phyloP scores from a whole-genome alignment of 92 coral and sea anemone genomes.

The Virgularia gustaviana region DNA sequence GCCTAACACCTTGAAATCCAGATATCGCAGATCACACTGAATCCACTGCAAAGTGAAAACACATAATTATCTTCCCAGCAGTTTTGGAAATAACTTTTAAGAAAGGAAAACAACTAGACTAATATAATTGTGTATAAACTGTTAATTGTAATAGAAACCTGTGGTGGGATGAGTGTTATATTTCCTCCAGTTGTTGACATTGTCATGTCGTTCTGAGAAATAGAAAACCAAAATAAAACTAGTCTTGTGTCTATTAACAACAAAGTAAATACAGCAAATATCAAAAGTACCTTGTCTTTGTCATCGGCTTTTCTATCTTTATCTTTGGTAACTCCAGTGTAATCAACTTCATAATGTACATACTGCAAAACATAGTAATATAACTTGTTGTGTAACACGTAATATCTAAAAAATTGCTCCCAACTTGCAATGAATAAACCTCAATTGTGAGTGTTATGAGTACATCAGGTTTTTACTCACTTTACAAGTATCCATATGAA shows the following conservation, averaged over 20 bases:
- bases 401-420: neutral
- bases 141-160: neutral
- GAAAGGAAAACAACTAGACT: no score
- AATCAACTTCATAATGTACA: conserved; percentile 96
- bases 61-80: no score
- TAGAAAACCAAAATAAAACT: neutral
- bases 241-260: neutral
- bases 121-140: no score
- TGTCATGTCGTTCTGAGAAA: conserved; percentile 23
- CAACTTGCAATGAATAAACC: neutral
- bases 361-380: conserved; percentile 49
- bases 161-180: conserved; percentile 29
- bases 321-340: conserved; percentile 89
- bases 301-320: conserved; percentile 76
- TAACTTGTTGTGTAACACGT: neutral
- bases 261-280: conserved; percentile 3
- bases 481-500: conserved; percentile 99
- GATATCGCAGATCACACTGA: conserved; percentile 83
- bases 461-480: conserved; percentile 32
- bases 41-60: conserved; percentile 64
- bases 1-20: conserved; percentile 77
- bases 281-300: conserved; percentile 71
- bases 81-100: no score
- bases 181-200: conserved; percentile 27
- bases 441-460: neutral